Conservation (phyloP, 2,888 invertebrate genomes). For the Portevinia maculata region DNA sequence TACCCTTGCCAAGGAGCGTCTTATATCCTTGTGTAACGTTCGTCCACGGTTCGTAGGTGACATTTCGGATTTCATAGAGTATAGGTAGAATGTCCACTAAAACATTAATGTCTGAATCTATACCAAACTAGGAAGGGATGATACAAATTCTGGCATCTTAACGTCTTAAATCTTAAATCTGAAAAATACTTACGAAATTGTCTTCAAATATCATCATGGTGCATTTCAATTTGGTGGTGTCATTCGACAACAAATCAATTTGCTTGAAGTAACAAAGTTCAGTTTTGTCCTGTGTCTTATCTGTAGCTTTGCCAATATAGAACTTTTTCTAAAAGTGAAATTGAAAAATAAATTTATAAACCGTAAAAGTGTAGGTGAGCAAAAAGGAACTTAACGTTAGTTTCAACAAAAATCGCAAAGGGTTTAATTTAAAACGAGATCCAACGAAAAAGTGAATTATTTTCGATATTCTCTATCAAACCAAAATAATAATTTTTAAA, state of each 20-base stretch:
- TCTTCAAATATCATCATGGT: slow-evolving; percentile 81
- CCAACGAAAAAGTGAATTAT: no score
- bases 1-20: slow-evolving; percentile 77
- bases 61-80: slow-evolving; percentile 79
- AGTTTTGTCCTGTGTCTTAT: slow-evolving; percentile 78
- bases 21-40: slow-evolving; percentile 79
- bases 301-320: slow-evolving; percentile 80
- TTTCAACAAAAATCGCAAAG: no score
- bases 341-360: no score
- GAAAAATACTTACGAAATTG: slow-evolving; percentile 78
- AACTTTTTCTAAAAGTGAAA: no score
- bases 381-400: no score
- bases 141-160: no score
- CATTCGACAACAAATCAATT: slow-evolving; percentile 78
- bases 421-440: no score
- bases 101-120: slow-evolving; percentile 79
- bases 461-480: no score
- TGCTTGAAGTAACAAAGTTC: slow-evolving; percentile 80
- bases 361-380: no score
- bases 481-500: no score
- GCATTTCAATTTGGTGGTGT: slow-evolving; percentile 77
- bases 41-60: slow-evolving; percentile 79
- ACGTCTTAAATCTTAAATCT: not conserved
- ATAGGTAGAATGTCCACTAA: slow-evolving; percentile 79
- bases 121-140: slow-evolving; percentile 76